Percentiles rank a stretch among this genome's conserved stretches.
Conservation (phyloP, 2,888 invertebrate species). For the Xestoiulus laeticollis region DNA sequence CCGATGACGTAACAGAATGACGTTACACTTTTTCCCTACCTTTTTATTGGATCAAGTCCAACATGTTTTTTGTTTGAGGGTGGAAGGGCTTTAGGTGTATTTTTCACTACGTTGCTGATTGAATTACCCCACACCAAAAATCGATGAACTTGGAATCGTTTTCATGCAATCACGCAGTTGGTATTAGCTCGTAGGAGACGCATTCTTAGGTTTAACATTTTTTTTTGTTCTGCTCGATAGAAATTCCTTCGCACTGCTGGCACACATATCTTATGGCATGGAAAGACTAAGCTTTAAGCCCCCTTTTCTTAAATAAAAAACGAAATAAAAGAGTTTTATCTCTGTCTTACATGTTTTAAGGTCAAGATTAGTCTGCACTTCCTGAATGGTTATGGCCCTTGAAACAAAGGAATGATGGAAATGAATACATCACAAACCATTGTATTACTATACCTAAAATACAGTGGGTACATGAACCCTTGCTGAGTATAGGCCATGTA, state of each 20-base stretch:
- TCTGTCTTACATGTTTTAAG: not conserved
- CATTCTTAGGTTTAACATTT: constrained; percentile 15
- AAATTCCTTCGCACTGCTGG: not conserved
- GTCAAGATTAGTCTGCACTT: not conserved
- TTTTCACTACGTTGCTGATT: not conserved
- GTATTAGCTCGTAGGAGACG: constrained; percentile 10
- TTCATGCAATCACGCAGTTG: constrained; percentile 34
- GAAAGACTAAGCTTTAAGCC: not conserved
- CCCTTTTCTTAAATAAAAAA: not conserved
- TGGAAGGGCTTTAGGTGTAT: not conserved
- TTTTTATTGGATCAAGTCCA: not conserved
- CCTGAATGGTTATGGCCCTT: too few species aligned
- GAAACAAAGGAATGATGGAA: too few species aligned
- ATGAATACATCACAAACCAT: too few species aligned
- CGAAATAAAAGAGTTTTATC: too few species aligned
- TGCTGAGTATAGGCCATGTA: too few species aligned
- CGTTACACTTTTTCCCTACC: not conserved
- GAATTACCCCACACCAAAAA: constrained; percentile 14
- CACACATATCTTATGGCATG: not conserved
- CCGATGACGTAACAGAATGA: not conserved
- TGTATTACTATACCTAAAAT: too few species aligned
- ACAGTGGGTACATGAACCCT: too few species aligned
- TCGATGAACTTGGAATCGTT: constrained; percentile 17
- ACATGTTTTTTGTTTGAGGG: not conserved
- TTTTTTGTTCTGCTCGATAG: not conserved